Conservation (phyloP, 30 jellyfish, hydroid and myxozoan species). For the Cassiopea xamachana region DNA sequence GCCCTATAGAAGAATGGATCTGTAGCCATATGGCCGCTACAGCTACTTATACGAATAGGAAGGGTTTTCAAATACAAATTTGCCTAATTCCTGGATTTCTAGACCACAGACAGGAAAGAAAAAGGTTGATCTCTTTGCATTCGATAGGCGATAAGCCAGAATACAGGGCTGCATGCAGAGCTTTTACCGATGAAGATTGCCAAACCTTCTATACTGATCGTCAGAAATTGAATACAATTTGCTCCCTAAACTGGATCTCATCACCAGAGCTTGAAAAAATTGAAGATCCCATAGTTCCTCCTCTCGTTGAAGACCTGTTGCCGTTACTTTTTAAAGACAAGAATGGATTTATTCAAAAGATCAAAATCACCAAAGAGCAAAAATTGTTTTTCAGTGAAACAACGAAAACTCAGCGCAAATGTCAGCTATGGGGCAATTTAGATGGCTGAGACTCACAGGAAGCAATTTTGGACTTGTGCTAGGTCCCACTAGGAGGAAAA, state of each 20-base stretch:
- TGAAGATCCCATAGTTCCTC: conserved; percentile 9
- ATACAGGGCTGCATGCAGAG: not conserved
- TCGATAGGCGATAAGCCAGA: not conserved
- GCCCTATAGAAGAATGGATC: not conserved
- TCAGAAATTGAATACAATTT: not conserved
- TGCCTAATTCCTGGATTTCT: not conserved
- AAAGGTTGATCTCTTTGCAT: not conserved
- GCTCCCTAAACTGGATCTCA: conserved; percentile 51
- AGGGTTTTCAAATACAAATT: not conserved
- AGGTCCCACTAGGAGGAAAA: not conserved
- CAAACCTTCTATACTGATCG: not conserved
- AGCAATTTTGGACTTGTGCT: conserved; percentile 18
- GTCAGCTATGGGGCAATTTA: conserved; percentile 1
- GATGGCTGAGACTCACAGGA: not conserved
- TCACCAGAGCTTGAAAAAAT: conserved; percentile 51
- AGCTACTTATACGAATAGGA: not conserved
- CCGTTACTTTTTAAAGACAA: not conserved
- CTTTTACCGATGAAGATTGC: not conserved
- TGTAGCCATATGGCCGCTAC: conserved; percentile 3
- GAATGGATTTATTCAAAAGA: not conserved
- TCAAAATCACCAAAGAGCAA: conserved; percentile 29
- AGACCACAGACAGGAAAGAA: not conserved
- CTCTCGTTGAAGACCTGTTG: conserved; percentile 38
- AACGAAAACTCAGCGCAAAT: conserved; percentile 25
- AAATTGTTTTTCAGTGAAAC: conserved; percentile 16